Base-by-base conservation (phyloP, 2,888 invertebrate genomes). In the Sussaba pulchella region DNA sequence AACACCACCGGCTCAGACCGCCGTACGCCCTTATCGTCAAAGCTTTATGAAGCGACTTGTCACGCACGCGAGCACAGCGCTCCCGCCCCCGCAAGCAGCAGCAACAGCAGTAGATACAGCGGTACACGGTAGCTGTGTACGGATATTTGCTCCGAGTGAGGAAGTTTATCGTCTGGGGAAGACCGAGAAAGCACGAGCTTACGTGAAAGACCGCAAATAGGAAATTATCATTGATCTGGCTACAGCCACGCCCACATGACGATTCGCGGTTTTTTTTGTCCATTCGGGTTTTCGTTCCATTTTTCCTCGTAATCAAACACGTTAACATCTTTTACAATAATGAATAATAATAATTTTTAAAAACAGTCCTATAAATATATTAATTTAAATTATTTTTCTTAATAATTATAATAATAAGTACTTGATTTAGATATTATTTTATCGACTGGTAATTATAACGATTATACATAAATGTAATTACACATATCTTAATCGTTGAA, bases 1-100 rank as follows among this genome's bases (percentile, higher is more conserved):
- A 47, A 50, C 39, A 66, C 17, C 26, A 14, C 70, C 17, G 26
- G 57, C 57, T 39, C 19, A 39, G 54, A 12, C 57, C 54, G 43
- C 26, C 19, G 24, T 45, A 41, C 24, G 57, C 43, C 57, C 70
- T 70, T 70, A 70, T 70, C 70, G 57, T 70, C 70, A 57, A 45
- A 70, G 70, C 70, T 70, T 70, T 70, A 70, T 70, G 70, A 70
- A 70, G 57, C 70, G 31, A 57, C 70, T 70, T 70, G 70, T 70
- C 70, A 70, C 43, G 70, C 57, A 24, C 54, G 41, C 41, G 39
- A 14, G 54, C 19, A 14, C 26, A 14, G 8, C 31, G 39, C 50
- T 57, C 31, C n/a, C 57, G 43, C 14, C 17, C 43, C 12, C 14
- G 12, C 63, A 17, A 3, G 12, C 61, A 26, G 19, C 26, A 50